Base-by-base conservation (phyloP, 1,140 invertebrate species). In the Archivesica marissinica region DNA sequence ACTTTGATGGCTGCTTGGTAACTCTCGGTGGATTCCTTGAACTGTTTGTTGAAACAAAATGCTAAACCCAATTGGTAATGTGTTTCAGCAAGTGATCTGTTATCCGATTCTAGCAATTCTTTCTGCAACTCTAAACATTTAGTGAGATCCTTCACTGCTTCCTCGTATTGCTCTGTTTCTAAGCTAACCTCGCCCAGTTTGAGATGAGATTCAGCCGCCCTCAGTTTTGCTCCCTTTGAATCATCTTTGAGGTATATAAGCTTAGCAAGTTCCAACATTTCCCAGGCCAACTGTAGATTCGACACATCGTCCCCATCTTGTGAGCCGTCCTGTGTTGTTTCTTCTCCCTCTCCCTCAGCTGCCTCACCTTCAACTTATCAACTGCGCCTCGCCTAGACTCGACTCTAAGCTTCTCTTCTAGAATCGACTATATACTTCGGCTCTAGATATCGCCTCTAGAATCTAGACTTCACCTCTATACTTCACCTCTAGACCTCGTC, bases 261-360 rank as follows among this genome's bases (percentile, higher is more conserved):
- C 92, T 97, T 97, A 0, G 97, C 96, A 13, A 98, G 90, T 93
- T 98, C 97, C 61, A 98, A 94, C 88, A 97, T 96, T 95, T 99
- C 98, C 97, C 97, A 98, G 0, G 98, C 97, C 4, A 98, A 92
- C 94, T 98, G 96, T 50, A 98, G 94, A 93, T 97, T 96, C 59
- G 96, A 95, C 9, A 97, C 95, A 90, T 95, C 94, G 82, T 94
- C 79, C 3, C 75, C 76, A 44, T 86, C 82, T 35, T 74, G 70
- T 17, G 68, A 64, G n/a, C 75, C 75, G 39, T 50, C 70, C 39
- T 88, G 76, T 39, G 84, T 61, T 56, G 47, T 84, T n/a, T 87
- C 81, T 20, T 56, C 86, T 33, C 44, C 84, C 33, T 79, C 80
- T 44, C 50, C 79, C 28, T 54, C 75, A 33, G 85, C n/a, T n/a